Evolutionary conservation across 2,113 vertebrate genomes (phyloP), one percentile per base, ranked within the genome.

Genomic region (Dipodomys merriami): DNA sequence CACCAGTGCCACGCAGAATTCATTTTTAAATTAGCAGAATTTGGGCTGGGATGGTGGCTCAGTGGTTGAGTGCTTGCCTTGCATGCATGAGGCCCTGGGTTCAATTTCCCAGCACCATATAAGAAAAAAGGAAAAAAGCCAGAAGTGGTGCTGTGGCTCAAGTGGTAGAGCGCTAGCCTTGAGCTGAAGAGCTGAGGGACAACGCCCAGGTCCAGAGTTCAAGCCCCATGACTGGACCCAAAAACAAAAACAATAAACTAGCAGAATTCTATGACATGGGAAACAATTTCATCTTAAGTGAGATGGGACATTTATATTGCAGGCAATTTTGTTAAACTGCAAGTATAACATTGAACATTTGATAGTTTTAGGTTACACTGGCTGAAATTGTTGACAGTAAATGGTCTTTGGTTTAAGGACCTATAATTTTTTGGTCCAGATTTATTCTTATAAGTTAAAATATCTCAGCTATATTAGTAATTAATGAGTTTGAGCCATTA

Each of bases 361-460:
- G 49, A 49, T 49, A 49, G 49, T 49, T 49, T 49, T 86, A 46
- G 9, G 22, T 93, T 85, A 73, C 7, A 83, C 39, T 86, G 53
- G 62, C 20, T 95, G 39, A 87, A 91, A 49, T 79, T 6, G 67
- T 65, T 91, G 72, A 19, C 27, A 88, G 5, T 57, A 93, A 78
- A 78, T 91, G 30, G 11, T 69, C 35, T 25, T 73, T 82, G 93
- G 92, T 57, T 90, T 46, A 83, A 96, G 82, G 84, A 95, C 88
- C 15, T 19, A 23, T 77, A 83, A 33, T 25, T 80, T 69, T 77
- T 86, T 18, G 79, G n/a, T 88, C 5, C 72, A 35, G 77, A 94
- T 87, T 46, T 72, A 33, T 86, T 62, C 60, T 91, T 93, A 68
- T 1, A 91, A 90, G 44, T 93, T 82, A 29, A 29, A 82, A 39